Evolutionary conservation across 2,888 invertebrate species (phyloP), one percentile per base, ranked within the genome.

Genomic region (Tinea pellionella): DNA sequence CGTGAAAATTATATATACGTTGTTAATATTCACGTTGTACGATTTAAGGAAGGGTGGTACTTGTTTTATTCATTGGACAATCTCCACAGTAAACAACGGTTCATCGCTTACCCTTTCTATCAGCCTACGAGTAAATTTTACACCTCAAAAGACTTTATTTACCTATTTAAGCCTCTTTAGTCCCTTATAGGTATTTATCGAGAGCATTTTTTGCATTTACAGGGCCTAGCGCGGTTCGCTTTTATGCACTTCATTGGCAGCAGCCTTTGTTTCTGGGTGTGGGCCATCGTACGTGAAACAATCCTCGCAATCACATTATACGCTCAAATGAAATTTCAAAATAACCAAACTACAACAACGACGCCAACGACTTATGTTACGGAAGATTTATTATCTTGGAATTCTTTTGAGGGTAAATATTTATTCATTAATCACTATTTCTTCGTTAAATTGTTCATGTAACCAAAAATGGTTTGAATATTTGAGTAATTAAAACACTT

Each of bases 191-290:
- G 24, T 24, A 3, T 2, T 24, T 24, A 24, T 3, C 41, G 41
- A 41, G n/a, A 41, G 41, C 8, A 41, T 41, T 41, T 16, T 15
- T 15, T 47, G 3, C 43, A 42, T 69, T 69, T 62, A 57, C 73
- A 88, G 82, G 89, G 89, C 60, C 64, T 93, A 32, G 92, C 92
- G 0, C 87, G 92, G 62, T 91, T 94, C 66, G 93, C 92, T 2
- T 82, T 94, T 62, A 94, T 94, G 93, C 94, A 95, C 73, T 91
- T 93, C 78, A 91, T 94, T 29, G 92, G 93, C 0, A 91, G 93
- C 61, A 93, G 93, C 68, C 76, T 94, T n/a, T 92, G 93, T 69
- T 92, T 94, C 69, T 94, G 94, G 94, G 75, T 94, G n/a, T 90
- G 90, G 70, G 92, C 93, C 1, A 93, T 94, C 63, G 89, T 93